Conservation (phyloP, 2,113 vertebrate genomes). For the Grammomys surdaster region DNA sequence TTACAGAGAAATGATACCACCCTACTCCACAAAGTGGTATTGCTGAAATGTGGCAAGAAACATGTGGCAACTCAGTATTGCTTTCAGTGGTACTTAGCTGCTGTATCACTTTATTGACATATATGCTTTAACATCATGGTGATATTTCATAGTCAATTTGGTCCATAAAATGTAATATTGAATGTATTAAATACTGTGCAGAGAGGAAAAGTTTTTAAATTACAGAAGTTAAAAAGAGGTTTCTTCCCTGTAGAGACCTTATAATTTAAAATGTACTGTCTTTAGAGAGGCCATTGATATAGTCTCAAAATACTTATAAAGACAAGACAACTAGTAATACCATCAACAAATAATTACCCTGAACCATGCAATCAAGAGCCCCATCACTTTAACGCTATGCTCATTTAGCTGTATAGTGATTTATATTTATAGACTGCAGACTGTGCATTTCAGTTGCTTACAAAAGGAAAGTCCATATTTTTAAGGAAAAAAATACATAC, state of each 20-base stretch:
- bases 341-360: background rate
- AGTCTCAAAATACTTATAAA: background rate
- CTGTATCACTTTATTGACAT: background rate
- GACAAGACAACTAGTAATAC: background rate
- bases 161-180: background rate
- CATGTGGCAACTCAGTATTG: background rate
- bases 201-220: slow-evolving; percentile 1
- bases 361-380: background rate
- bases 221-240: slow-evolving; percentile 23
- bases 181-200: background rate
- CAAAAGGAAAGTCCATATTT: background rate
- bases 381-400: background rate
- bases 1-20: background rate
- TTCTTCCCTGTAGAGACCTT: background rate
- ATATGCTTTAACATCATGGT: slow-evolving; percentile 26
- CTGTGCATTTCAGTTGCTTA: background rate
- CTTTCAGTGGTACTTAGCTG: background rate
- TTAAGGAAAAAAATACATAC: background rate
- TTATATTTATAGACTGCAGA: background rate
- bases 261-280: background rate
- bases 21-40: background rate
- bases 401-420: slow-evolving; percentile 22
- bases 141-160: slow-evolving; percentile 35
- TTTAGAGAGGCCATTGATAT: background rate
- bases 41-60: background rate